Conservation (phyloP, 2,888 invertebrate species). For the Cryptops parisi region DNA sequence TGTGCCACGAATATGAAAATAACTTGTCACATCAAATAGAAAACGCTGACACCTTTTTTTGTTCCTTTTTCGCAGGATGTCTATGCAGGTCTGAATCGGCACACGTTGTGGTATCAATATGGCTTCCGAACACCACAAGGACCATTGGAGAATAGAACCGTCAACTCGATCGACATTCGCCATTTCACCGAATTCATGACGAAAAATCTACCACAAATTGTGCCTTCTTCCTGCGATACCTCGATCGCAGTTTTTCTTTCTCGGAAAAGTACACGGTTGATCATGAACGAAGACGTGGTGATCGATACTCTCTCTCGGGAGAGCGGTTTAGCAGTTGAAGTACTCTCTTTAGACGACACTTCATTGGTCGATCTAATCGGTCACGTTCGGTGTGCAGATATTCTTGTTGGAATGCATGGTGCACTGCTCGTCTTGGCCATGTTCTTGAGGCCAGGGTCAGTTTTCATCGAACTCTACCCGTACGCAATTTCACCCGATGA, state of each 20-base stretch:
- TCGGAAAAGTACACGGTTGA: conserved; percentile 9
- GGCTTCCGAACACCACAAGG: conserved; percentile 36
- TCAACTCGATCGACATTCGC: conserved; percentile 21
- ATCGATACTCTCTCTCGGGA: neutral
- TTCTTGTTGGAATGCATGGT: conserved; percentile 35
- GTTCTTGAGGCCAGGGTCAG: conserved; percentile 31
- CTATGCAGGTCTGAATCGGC: conserved; percentile 30
- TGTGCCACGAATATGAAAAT: no score
- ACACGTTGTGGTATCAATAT: conserved; percentile 37
- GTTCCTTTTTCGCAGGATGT: conserved; percentile 21
- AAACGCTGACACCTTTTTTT: no score
- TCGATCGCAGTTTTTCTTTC: neutral
- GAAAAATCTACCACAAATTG: neutral
- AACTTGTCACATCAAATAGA: no score
- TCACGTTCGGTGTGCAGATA: conserved; percentile 17
- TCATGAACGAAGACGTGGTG: conserved; percentile 12
- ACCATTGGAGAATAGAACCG: conserved; percentile 24
- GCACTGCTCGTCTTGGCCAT: conserved; percentile 33
- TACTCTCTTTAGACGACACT: conserved; percentile 8
- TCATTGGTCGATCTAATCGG: conserved; percentile 6
- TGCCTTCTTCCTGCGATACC: neutral
- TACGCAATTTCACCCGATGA: conserved; percentile 34
- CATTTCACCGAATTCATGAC: conserved; percentile 6
- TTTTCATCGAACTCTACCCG: conserved; percentile 38
- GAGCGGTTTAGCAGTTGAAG: neutral